Evolutionary conservation across 1,140 invertebrate species (phyloP).

Genomic region (Nomia melanderi): DNA sequence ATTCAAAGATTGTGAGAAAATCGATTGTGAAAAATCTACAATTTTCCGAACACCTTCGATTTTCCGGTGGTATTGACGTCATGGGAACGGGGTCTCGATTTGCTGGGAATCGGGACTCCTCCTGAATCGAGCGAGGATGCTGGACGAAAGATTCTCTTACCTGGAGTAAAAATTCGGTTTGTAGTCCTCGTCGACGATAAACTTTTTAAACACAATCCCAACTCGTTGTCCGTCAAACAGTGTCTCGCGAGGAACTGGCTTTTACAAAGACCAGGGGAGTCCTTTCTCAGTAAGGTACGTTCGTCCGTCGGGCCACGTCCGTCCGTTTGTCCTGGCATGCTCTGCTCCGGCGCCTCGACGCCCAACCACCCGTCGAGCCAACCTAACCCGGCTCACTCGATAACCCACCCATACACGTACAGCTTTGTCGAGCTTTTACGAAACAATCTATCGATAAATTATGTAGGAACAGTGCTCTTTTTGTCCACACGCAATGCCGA

Average conservation of each 20-base stretch:
- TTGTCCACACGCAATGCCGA: constrained; percentile 5
- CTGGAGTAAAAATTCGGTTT: constrained; percentile 9
- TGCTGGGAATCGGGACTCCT: too few relatives aligned
- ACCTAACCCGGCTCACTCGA: constrained; percentile 63
- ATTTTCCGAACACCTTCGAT: not conserved
- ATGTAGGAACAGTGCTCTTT: constrained; percentile 13
- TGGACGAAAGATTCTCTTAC: constrained; percentile 41
- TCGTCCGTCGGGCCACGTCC: constrained; percentile 51
- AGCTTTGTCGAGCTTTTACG: constrained; percentile 25
- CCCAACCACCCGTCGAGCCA: constrained; percentile 53
- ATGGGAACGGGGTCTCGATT: not conserved
- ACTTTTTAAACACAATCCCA: too few relatives aligned
- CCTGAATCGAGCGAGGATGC: not conserved
- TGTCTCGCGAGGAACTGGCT: constrained; percentile 50
- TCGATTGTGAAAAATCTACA: not conserved
- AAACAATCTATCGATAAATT: constrained; percentile 60
- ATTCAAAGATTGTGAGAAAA: not conserved
- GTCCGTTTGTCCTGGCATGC: constrained; percentile 69
- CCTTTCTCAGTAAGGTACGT: constrained; percentile 57
- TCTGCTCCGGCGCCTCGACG: constrained; percentile 71
- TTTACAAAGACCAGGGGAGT: constrained; percentile 41
- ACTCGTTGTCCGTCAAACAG: constrained; percentile 37
- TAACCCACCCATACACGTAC: constrained; percentile 31
- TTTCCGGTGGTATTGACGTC: not conserved
- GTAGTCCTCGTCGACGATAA: not conserved